Evolutionary conservation across 2,113 vertebrate species (phyloP).

Genomic region (Toxotes jaculatrix): DNA sequence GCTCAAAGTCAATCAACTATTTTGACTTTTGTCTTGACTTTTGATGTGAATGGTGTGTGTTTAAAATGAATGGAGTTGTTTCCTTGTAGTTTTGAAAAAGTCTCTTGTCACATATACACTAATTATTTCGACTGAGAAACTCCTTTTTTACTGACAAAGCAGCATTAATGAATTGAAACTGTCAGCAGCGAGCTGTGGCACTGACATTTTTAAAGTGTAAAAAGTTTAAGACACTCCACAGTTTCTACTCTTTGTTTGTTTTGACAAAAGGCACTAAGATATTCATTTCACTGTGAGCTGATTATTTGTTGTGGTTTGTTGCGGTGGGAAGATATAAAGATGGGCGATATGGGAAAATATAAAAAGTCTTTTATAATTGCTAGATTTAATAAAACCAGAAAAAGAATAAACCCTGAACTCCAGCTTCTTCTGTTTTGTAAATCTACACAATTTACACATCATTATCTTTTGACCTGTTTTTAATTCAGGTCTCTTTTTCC

Average conservation of each 20-base stretch:
- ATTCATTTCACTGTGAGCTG: background rate
- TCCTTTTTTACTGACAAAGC: too few relatives aligned
- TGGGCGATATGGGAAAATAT: background rate
- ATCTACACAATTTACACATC: background rate
- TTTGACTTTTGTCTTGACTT: background rate
- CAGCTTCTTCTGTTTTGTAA: background rate
- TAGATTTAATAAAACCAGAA: slow-evolving; percentile 10
- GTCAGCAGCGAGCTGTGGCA: too few relatives aligned
- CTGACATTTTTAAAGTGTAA: too few relatives aligned
- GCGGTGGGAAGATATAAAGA: background rate
- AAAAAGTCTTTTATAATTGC: background rate
- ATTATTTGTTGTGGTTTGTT: slow-evolving; percentile 2
- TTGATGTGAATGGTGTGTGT: too few relatives aligned
- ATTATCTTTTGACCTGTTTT: background rate
- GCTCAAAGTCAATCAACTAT: slow-evolving; percentile 14
- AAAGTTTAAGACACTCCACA: too few relatives aligned
- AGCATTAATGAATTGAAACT: too few relatives aligned
- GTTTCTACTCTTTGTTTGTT: too few relatives aligned
- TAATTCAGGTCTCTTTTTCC: background rate
- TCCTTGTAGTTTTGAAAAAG: too few relatives aligned
- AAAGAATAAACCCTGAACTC: background rate
- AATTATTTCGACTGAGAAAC: too few relatives aligned
- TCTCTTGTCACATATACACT: too few relatives aligned
- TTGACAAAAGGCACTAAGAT: background rate
- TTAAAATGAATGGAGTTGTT: too few relatives aligned